phyloP scores from a whole-genome alignment of 2,797 vertebrate genomes.

The Lepidocolaptes lacrymiger region DNA sequence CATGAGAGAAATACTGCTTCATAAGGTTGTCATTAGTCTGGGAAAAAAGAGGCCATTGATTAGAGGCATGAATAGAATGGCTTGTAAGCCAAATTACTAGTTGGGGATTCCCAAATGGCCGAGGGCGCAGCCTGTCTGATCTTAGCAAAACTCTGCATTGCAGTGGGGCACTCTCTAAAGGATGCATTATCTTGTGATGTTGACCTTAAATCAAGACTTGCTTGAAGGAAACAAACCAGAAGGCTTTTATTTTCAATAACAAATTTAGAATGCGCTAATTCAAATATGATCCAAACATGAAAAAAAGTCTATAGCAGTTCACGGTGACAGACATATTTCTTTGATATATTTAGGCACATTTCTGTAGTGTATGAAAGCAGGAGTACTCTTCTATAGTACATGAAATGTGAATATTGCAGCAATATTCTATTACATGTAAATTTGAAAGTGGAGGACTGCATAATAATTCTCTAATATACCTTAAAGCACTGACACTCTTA shows the following conservation, averaged over 20 bases:
- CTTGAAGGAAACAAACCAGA: background rate
- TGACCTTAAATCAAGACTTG: conserved; percentile 26
- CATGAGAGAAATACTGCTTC: conserved; percentile 53
- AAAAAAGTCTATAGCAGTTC: background rate
- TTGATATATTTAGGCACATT: background rate
- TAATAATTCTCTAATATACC: background rate
- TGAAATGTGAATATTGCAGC: background rate
- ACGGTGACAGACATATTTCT: background rate
- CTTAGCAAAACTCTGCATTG: conserved; percentile 39
- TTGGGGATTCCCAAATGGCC: conserved; percentile 7
- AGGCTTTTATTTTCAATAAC: background rate
- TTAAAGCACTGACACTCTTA: background rate
- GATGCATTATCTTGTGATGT: background rate
- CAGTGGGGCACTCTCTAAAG: background rate
- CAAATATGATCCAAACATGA: background rate
- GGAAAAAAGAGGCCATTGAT: conserved; percentile 31
- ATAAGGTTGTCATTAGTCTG: conserved; percentile 26
- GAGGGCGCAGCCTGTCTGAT: conserved; percentile 24
- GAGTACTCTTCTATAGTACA: background rate
- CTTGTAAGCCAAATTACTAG: conserved; percentile 27
- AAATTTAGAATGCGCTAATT: background rate
- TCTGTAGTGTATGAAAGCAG: background rate
- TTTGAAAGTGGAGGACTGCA: background rate
- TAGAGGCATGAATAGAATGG: conserved; percentile 36
- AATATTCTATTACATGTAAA: background rate